phyloP scores from a whole-genome alignment of 2,797 vertebrate genomes.

The Etheostoma nigrum region DNA sequence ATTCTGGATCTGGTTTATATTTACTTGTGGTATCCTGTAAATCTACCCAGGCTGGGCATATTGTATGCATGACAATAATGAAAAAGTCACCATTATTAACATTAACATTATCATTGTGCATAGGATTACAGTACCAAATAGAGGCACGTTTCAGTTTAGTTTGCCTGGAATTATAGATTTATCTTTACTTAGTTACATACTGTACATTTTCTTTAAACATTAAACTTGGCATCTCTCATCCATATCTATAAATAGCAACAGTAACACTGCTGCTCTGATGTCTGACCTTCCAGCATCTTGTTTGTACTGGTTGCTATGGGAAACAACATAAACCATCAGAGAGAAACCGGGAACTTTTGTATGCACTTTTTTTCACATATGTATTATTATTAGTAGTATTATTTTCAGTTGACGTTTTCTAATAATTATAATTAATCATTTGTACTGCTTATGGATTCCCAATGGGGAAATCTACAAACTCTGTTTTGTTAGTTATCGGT shows the following conservation, averaged over 20 bases:
- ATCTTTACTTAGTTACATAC: not conserved
- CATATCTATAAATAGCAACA: conserved; percentile 9
- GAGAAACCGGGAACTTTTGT: not conserved
- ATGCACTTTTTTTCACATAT: not conserved
- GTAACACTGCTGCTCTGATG: not conserved
- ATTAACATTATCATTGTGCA: not conserved
- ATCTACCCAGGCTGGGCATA: not conserved
- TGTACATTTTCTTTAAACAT: not conserved
- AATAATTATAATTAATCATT: not conserved
- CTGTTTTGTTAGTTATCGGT: too few relatives aligned
- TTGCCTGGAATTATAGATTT: not conserved
- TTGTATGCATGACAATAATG: not conserved
- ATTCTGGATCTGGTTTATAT: not conserved
- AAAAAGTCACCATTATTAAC: not conserved
- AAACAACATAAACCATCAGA: conserved; percentile 16
- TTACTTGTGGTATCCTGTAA: not conserved
- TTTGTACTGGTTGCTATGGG: conserved; percentile 3
- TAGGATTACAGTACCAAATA: not conserved
- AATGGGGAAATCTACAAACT: too few relatives aligned
- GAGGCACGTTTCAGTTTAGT: not conserved
- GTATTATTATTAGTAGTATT: not conserved
- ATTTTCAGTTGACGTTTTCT: not conserved
- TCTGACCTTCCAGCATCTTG: conserved; percentile 1
- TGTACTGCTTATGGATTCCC: too few relatives aligned
- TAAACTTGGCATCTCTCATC: not conserved